Evolutionary conservation across 2,888 invertebrate species (phyloP), one percentile per base, ranked within the genome.

Genomic region (Drosophila prostipennis): DNA sequence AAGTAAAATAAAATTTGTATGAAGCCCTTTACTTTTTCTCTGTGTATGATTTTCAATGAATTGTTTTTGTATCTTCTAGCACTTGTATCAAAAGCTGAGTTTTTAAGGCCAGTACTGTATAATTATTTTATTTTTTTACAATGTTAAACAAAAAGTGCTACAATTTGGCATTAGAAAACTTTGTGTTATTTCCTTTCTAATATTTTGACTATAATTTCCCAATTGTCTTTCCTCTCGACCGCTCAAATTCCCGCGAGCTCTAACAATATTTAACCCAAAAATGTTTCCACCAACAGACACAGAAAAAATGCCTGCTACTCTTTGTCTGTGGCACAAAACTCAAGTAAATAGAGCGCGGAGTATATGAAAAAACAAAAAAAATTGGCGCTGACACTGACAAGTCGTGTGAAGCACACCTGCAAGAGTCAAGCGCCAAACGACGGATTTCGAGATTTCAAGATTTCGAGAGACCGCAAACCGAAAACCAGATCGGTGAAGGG

Each of bases 391-490:
- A 83, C 89, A 88, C 87, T 84, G 83, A 88, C 89, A 84, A 88
- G 87, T 83, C 83, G 83, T 84, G 83, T 87, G 89, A 84, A 84
- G 84, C 89, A 84, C 83, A 84, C 83, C 83, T 84, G 83, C 89
- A 84, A 87, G 72, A 86, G 69, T 86, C 84, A 77, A 83, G 87
- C 75, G 51, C 42, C 59, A 13, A 68, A 53, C 65, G 53, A 53
- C 53, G 52, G 64, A 68, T 52, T 52, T 45, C 43, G 11, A 43
- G 57, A 70, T 51, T 52, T 45, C 43, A 11, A 43, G 57, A 70
- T 51, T 49, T 56, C 51, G 36, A 68, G 64, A 61, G 73, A 72
- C 82, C 77, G 64, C 88, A 87, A 74, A 68, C 76, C 81, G 60
- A 76, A 46, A 72, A 84, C 79, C 69, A 48, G 64, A 72, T 72